Evolutionary conservation across 2,113 vertebrate genomes (phyloP).

Genomic region (Pteropus alecto): DNA sequence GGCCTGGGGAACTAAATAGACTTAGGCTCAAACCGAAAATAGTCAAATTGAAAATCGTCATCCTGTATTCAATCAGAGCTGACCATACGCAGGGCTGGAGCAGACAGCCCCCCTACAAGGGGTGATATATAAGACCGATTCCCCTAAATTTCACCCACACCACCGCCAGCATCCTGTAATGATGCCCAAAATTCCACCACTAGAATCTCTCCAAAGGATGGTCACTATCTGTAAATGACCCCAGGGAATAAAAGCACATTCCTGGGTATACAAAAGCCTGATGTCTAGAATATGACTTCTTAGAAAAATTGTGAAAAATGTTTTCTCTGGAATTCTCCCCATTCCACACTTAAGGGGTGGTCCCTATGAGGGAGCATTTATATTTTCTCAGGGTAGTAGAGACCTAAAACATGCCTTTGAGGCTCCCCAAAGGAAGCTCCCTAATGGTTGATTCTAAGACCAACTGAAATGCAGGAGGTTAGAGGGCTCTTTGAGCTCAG

Average conservation of each 20-base stretch:
- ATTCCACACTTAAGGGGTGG: background rate
- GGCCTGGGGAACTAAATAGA: background rate
- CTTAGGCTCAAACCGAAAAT: background rate
- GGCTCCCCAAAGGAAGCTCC: background rate
- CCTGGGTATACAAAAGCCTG: background rate
- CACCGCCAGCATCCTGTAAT: background rate
- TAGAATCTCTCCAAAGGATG: background rate
- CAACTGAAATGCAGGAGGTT: background rate
- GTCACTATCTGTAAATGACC: background rate
- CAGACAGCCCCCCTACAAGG: background rate
- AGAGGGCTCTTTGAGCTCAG: background rate
- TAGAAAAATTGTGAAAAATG: background rate
- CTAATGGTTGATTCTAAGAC: background rate
- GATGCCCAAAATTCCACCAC: background rate
- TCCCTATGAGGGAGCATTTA: background rate
- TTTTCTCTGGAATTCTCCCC: background rate
- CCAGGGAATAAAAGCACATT: background rate
- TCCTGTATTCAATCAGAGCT: background rate
- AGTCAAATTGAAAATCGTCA: background rate
- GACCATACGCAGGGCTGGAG: background rate
- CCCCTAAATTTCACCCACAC: background rate
- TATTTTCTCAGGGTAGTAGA: background rate
- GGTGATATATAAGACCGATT: background rate
- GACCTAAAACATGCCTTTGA: background rate
- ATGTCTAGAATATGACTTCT: background rate